Evolutionary conservation across 2,888 invertebrate species (phyloP).

Genomic region (Tipula unca): DNA sequence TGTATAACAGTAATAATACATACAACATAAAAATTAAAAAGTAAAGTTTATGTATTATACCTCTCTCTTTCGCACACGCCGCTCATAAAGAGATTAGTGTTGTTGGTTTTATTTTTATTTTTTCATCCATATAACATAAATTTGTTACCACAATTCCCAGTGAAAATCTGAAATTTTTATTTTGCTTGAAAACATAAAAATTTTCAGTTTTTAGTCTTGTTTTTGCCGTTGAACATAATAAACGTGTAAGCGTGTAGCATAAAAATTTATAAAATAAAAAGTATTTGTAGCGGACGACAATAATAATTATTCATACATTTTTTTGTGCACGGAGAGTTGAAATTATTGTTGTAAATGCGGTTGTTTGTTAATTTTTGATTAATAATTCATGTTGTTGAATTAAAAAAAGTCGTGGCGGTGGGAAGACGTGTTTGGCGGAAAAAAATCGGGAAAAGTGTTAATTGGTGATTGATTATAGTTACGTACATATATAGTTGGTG

Average conservation of each 20-base stretch:
- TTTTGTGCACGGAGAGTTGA: background rate
- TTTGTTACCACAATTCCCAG: constrained; percentile 1
- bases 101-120: background rate
- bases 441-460: background rate
- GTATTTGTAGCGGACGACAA: background rate
- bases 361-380: background rate
- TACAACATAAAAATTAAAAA: background rate
- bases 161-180: background rate
- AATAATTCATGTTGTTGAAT: background rate
- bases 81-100: background rate
- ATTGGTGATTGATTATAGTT: background rate
- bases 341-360: background rate
- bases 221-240: background rate
- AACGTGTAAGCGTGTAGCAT: background rate
- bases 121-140: background rate
- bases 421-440: background rate
- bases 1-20: background rate
- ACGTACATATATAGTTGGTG: too few relatives aligned
- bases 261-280: background rate
- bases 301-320: too few relatives aligned
- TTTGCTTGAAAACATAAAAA: background rate
- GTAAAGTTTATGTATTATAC: background rate
- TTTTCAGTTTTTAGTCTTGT: background rate
- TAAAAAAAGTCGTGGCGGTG: too few relatives aligned
- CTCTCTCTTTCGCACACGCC: background rate